Evolutionary conservation across 2,888 invertebrate species (phyloP).

Genomic region (Macrosiphum euphorbiae): DNA sequence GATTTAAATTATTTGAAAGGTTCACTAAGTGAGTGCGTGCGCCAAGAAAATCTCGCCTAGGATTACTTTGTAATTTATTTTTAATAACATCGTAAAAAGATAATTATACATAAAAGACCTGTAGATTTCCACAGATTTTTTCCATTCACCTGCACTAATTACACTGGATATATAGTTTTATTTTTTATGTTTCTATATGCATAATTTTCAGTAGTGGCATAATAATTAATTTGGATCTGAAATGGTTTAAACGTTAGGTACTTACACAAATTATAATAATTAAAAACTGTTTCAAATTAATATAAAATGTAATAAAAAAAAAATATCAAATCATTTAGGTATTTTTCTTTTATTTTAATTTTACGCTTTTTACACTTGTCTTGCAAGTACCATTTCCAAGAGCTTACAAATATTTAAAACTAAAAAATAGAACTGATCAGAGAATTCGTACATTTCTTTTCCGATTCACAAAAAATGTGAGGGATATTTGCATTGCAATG

Average conservation of each 20-base stretch:
- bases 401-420: not conserved
- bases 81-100: conserved; percentile 44
- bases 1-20: not conserved
- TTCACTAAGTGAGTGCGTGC: not conserved
- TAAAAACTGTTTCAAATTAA: not conserved
- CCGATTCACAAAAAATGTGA: not conserved
- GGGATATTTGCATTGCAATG: not conserved
- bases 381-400: not conserved
- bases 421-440: not conserved
- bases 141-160: not conserved
- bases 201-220: not conserved
- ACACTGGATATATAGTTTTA: not conserved
- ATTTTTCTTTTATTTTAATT: not conserved
- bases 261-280: not conserved
- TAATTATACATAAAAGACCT: not conserved
- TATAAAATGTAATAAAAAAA: not conserved
- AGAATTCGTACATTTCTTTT: not conserved
- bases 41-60: not conserved
- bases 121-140: conserved; percentile 6
- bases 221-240: not conserved
- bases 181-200: not conserved
- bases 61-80: conserved; percentile 46
- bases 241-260: not conserved
- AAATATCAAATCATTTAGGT: not conserved
- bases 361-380: not conserved